A percentile compares a stretch with the other conserved stretches of the same genome.
phyloP scores from a whole-genome alignment of 2,113 vertebrate genomes.

The Pollachius pollachius region DNA sequence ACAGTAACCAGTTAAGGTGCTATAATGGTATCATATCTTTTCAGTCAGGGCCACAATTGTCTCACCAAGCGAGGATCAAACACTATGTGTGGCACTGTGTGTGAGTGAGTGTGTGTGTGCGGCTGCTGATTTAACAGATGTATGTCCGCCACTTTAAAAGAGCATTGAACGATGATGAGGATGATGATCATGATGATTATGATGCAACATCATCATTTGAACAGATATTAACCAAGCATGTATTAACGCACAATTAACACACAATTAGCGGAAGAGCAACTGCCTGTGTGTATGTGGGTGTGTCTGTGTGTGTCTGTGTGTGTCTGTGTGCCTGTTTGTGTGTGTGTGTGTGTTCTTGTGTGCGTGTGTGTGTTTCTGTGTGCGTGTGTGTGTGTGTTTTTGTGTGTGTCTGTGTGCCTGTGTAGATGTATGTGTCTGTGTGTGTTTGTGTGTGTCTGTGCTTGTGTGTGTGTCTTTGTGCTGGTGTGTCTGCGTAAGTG shows the following conservation, averaged over 20 bases:
- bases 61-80: neutral
- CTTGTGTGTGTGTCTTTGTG: no score
- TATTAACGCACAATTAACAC: conserved; percentile 17
- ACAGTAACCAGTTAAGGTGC: conserved; percentile 30
- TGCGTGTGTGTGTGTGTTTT: no score
- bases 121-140: neutral
- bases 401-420: no score
- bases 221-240: conserved; percentile 13
- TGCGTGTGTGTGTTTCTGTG: no score
- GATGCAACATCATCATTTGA: conserved; percentile 2
- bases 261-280: conserved; percentile 7
- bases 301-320: no score
- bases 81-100: conserved; percentile 4
- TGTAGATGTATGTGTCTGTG: neutral
- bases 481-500: no score
- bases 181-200: neutral
- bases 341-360: no score
- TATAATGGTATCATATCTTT: conserved; percentile 46
- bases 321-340: no score
- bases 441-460: no score
- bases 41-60: conserved; percentile 37
- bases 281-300: neutral
- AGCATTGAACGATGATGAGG: no score
- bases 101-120: conserved; percentile 11
- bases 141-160: neutral